Evolutionary conservation across 2,888 invertebrate genomes (phyloP).

Genomic region (Cryptus viduatorius): DNA sequence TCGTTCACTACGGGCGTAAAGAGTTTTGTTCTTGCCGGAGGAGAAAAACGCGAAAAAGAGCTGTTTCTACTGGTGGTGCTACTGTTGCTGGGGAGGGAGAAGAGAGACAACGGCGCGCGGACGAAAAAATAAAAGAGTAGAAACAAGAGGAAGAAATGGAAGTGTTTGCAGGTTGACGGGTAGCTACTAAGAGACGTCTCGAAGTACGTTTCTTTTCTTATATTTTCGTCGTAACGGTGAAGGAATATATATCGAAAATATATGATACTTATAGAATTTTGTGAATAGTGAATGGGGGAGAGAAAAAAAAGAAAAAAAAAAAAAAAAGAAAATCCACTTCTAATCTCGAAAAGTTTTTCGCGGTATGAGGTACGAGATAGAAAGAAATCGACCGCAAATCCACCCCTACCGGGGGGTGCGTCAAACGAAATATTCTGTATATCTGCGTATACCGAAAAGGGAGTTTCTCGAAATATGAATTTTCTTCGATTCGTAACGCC

Average conservation of each 20-base stretch:
- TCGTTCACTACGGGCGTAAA: conserved; percentile 47
- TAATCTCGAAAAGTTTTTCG: conserved; percentile 22
- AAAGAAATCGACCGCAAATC: conserved; percentile 22
- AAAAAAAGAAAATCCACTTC: conserved; percentile 40
- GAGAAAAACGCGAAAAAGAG: conserved; percentile 28
- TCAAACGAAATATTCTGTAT: conserved; percentile 42
- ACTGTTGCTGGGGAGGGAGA: not conserved
- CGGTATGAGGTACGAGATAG: conserved; percentile 20
- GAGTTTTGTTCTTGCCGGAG: conserved; percentile 52
- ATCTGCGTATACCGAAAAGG: conserved; percentile 1
- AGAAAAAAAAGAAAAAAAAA: not conserved
- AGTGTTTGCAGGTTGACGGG: conserved; percentile 13
- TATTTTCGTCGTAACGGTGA: not conserved
- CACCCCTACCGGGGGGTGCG: conserved; percentile 6
- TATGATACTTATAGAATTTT: not conserved
- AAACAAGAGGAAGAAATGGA: not conserved
- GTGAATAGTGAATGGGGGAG: not conserved
- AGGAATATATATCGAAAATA: not conserved
- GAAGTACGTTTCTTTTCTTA: conserved; percentile 9
- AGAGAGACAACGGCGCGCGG: conserved; percentile 6
- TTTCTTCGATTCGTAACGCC: conserved; percentile 39
- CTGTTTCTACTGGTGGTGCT: not conserved
- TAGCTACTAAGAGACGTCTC: conserved; percentile 19
- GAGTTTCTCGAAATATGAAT: conserved; percentile 50
- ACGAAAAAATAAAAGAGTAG: not conserved